phyloP scores from a whole-genome alignment of 2,888 invertebrate genomes.

The Temnothorax rugatulus region DNA sequence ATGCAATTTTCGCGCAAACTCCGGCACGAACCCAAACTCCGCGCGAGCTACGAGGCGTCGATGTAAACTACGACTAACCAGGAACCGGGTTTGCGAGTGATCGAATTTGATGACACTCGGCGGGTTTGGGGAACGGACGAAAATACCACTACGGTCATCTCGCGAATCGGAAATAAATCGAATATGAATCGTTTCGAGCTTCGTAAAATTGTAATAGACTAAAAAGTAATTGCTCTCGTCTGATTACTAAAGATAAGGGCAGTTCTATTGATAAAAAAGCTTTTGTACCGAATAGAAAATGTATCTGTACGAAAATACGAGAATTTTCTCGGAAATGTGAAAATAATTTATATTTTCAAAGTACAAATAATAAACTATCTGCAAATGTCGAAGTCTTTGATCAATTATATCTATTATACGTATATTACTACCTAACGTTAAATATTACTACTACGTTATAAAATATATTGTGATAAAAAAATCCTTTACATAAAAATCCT shows the following conservation, averaged over 20 bases:
- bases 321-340: background rate
- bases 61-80: constrained; percentile 33
- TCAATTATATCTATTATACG: background rate
- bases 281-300: background rate
- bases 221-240: background rate
- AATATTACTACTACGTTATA: background rate
- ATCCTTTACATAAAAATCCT: background rate
- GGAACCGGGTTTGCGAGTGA: constrained; percentile 32
- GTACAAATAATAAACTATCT: background rate
- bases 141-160: constrained; percentile 7
- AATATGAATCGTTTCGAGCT: background rate
- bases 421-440: background rate
- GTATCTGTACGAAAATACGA: background rate
- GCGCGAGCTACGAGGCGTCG: constrained; percentile 55
- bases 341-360: background rate
- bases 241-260: background rate
- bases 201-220: background rate
- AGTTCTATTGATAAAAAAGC: background rate
- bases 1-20: constrained; percentile 72
- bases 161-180: constrained; percentile 8
- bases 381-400: background rate
- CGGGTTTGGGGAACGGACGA: constrained; percentile 4
- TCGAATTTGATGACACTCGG: constrained; percentile 40
- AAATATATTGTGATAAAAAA: background rate
- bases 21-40: constrained; percentile 60